Percentiles rank a stretch among this genome's conserved stretches.
phyloP scores from a whole-genome alignment of 2,113 vertebrate species.

The Vulpes lagopus region DNA sequence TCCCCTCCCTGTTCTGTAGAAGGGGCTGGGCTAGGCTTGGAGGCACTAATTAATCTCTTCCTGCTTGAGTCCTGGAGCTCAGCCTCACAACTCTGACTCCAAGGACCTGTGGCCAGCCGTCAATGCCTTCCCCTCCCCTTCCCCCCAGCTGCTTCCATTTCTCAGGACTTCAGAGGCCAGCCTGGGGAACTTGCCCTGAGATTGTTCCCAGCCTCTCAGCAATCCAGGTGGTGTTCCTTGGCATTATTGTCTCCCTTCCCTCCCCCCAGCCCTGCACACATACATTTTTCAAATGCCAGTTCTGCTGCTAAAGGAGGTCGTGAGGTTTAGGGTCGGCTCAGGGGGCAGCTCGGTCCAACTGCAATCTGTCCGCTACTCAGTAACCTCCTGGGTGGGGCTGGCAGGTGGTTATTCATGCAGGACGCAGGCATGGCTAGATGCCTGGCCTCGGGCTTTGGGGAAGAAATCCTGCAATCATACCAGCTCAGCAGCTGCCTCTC shows the following conservation, averaged over 20 bases:
- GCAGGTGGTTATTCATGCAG: conserved; percentile 65
- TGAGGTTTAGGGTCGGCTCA: not conserved
- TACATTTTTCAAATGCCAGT: conserved; percentile 61
- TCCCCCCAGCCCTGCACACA: not conserved
- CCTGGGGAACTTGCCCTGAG: not conserved
- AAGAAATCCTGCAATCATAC: conserved; percentile 60
- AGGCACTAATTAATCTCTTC: conserved; percentile 75
- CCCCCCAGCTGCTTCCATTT: not conserved
- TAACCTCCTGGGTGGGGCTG: not conserved
- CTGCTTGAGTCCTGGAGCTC: conserved; percentile 50
- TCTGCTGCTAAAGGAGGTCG: conserved; percentile 59
- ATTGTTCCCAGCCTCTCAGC: not conserved
- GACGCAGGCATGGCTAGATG: conserved; percentile 59
- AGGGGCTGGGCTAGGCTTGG: conserved; percentile 34
- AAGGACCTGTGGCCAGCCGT: conserved; percentile 1
- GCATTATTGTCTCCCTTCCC: conserved; percentile 1
- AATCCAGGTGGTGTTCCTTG: not conserved
- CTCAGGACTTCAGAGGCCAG: not conserved
- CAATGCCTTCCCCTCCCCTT: not conserved
- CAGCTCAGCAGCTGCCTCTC: conserved; percentile 58
- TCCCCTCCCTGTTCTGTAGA: conserved; percentile 6
- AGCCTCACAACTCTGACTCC: conserved; percentile 30
- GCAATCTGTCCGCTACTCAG: not conserved
- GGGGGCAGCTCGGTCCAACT: not conserved
- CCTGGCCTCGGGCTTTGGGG: conserved; percentile 54